Conservation (phyloP, 2,888 invertebrate genomes). For the Cenopis cana region DNA sequence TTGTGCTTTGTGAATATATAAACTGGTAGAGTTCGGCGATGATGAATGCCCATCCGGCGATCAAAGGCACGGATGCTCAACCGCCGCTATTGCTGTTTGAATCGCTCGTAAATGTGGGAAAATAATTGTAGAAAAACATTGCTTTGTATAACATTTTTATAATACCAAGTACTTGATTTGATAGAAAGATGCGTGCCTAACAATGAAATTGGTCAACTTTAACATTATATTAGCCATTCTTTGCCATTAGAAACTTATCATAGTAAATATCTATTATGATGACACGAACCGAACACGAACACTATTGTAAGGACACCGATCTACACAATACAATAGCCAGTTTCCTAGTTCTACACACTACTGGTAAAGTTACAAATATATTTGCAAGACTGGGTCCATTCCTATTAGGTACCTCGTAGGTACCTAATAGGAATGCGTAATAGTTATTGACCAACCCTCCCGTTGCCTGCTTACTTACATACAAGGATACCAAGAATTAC, state of each 20-base stretch:
- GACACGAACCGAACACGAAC: neutral
- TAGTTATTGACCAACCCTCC: too few relatives aligned
- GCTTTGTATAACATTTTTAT: neutral
- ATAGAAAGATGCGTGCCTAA: neutral
- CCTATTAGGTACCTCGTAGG: too few relatives aligned
- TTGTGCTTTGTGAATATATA: neutral
- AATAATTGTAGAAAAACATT: conserved; percentile 35
- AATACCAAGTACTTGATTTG: neutral
- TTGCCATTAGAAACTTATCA: neutral
- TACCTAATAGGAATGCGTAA: neutral
- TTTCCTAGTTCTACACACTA: too few relatives aligned
- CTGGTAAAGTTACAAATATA: too few relatives aligned
- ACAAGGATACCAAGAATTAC: too few relatives aligned
- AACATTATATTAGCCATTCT: neutral
- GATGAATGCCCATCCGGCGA: conserved; percentile 37
- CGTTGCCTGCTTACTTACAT: too few relatives aligned
- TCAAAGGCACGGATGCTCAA: conserved; percentile 37
- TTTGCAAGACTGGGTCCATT: too few relatives aligned
- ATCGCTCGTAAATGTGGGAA: conserved; percentile 29
- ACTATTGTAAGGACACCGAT: neutral
- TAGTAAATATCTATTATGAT: neutral
- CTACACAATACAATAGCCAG: neutral
- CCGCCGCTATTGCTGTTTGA: conserved; percentile 32
- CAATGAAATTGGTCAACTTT: neutral
- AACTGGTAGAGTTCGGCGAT: conserved; percentile 27